Evolutionary conservation across 2,113 vertebrate species (phyloP), one percentile per base, ranked within the genome.

Genomic region (Calonectris borealis): DNA sequence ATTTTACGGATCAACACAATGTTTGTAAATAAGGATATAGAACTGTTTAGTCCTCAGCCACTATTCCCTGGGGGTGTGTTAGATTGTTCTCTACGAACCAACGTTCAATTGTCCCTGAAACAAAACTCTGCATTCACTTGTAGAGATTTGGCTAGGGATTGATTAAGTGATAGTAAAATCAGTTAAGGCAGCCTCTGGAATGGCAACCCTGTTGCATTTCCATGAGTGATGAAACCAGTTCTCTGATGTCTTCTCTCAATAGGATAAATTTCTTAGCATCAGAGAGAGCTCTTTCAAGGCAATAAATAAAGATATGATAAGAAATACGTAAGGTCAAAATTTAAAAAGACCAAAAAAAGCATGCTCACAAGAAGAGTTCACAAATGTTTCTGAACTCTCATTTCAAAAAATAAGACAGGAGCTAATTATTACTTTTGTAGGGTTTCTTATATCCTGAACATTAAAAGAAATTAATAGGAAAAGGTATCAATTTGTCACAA

Each of bases 401-500:
- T 96, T 91, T 83, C 40, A 94, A 54, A 86, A 77, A 92, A 62
- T 66, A 85, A 93, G 87, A 91, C 46, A 62, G 81, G 77, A 89
- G 84, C 73, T 95, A 96, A 95, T 94, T 96, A 96, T 70, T 93
- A 86, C 73, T 75, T 82, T 72, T 71, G 55, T 65, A 68, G 65
- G 70, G 36, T 32, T 88, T 82, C 78, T 94, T 51, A 64, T 83
- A 92, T 66, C 71, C 69, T 85, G 92, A 89, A 89, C 62, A 65
- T 93, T 94, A 81, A 64, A 88, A 92, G 66, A 81, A 94, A 95
- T 90, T 82, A 89, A 71, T 62, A 95, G 58, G 76, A 94, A 92
- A 94, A 94, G 69, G 64, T 93, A 88, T 80, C 48, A 70, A 32
- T 95, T 95, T 90, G 71, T 93, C 89, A 96, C 82, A 95, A 88